These are phyloP conservation scores for Oophaga pumilio DNA, from an alignment of 2,113 vertebrate species.

Conservation along the genomic window DNA sequence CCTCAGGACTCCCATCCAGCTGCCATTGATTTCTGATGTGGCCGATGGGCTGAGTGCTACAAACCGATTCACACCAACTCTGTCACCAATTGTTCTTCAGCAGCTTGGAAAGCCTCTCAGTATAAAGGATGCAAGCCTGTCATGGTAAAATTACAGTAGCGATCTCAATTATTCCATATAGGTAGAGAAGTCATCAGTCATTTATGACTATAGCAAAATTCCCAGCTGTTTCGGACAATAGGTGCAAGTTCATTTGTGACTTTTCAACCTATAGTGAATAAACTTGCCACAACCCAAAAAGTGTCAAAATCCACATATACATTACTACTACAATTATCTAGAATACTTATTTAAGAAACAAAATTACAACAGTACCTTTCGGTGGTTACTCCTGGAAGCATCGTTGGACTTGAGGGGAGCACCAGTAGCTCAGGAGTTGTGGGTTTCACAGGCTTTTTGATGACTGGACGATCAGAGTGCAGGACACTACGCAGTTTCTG, in stretches of 20 bases:
- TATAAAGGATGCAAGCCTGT: not conserved
- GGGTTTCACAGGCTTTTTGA: constrained; percentile 12
- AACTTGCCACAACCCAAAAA: not conserved
- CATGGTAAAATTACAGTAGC: not conserved
- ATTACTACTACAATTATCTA: not conserved
- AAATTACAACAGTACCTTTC: constrained; percentile 35
- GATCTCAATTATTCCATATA: not conserved
- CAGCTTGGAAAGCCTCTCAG: not conserved
- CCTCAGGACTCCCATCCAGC: too few species aligned
- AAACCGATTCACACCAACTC: too few species aligned
- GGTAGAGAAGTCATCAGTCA: not conserved
- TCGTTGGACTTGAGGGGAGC: constrained; percentile 29
- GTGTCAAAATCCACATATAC: not conserved
- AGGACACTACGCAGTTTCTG: constrained; percentile 54
- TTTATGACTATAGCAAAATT: not conserved
- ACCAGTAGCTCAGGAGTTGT: constrained; percentile 26
- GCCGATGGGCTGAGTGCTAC: too few species aligned
- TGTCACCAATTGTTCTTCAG: not conserved
- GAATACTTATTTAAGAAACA: not conserved
- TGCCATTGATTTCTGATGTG: too few species aligned
- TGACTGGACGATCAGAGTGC: constrained; percentile 36
- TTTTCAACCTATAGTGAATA: not conserved
- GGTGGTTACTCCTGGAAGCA: not conserved
- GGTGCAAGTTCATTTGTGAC: not conserved
- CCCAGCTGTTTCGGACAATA: not conserved